A percentile compares a stretch with the other conserved stretches of the same genome.
phyloP scores from a whole-genome alignment of 2,113 vertebrate genomes.

The Corynorhinus townsendii region DNA sequence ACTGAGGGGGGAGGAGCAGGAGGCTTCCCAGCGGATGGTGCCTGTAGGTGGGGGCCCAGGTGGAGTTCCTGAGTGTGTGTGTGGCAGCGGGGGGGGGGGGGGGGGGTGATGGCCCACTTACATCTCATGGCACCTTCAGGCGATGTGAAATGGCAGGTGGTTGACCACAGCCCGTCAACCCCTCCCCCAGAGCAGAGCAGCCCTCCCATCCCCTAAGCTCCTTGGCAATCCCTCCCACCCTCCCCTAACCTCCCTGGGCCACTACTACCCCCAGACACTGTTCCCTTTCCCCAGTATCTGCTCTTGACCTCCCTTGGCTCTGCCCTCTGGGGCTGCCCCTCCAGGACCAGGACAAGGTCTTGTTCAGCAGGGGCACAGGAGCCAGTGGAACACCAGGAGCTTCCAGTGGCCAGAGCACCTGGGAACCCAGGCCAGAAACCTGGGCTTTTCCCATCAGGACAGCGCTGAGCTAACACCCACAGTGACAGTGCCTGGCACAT shows the following conservation, averaged over 20 bases:
- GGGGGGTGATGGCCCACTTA: not conserved
- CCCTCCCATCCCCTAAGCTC: not conserved
- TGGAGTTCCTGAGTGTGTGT: constrained; percentile 46
- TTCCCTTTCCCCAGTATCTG: not conserved
- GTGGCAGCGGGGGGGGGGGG: not conserved
- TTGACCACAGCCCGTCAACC: constrained; percentile 31
- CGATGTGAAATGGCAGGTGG: constrained; percentile 42
- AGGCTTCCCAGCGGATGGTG: constrained; percentile 50
- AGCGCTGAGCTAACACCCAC: not conserved
- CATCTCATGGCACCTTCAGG: not conserved
- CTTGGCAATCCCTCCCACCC: not conserved
- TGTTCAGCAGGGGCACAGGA: not conserved
- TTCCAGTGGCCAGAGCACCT: not conserved
- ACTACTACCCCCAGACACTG: not conserved
- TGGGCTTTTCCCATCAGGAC: not conserved
- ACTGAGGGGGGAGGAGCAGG: not conserved
- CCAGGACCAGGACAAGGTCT: not conserved
- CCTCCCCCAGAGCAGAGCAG: not conserved
- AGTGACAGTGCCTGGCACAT: not conserved
- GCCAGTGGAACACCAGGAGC: not conserved
- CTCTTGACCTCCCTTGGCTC: not conserved
- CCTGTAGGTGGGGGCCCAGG: constrained; percentile 52
- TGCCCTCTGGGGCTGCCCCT: not conserved
- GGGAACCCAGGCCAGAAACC: not conserved
- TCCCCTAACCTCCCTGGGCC: not conserved